Conservation (phyloP, 2,113 vertebrate genomes). For the Penelope pileata region DNA sequence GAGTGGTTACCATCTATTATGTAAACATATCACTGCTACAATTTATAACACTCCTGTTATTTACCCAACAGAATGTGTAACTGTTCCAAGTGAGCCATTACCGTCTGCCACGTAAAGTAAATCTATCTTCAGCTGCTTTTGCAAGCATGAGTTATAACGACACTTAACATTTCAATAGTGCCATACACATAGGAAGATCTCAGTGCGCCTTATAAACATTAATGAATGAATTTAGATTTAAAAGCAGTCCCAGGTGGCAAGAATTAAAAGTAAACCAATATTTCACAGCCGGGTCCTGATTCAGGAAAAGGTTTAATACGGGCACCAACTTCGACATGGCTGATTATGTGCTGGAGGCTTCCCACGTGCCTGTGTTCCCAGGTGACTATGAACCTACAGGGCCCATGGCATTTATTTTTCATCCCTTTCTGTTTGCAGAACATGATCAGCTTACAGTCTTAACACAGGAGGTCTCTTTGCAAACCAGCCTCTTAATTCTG, state of each 20-base stretch:
- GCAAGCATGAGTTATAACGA: constrained; percentile 49
- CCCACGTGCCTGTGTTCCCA: neutral
- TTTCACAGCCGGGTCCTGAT: neutral
- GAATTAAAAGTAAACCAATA: constrained; percentile 12
- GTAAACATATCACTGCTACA: constrained; percentile 63
- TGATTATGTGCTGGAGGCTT: neutral
- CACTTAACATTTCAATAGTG: neutral
- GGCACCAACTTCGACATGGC: neutral
- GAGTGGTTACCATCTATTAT: constrained; percentile 47
- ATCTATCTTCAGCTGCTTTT: constrained; percentile 69
- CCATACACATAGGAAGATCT: neutral
- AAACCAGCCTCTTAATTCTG: neutral
- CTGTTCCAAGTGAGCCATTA: constrained; percentile 65
- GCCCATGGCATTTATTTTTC: neutral
- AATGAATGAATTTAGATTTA: constrained; percentile 7
- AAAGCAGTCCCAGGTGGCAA: neutral
- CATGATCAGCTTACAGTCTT: neutral
- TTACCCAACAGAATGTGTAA: constrained; percentile 68
- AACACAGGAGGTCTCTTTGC: neutral
- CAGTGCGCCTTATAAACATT: neutral
- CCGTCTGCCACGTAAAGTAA: constrained; percentile 16
- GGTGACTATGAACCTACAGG: neutral
- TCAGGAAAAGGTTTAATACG: neutral
- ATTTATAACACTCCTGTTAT: constrained; percentile 72
- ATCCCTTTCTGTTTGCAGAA: constrained; percentile 16